Conservation (phyloP, 2,113 vertebrate species). For the Notiomystis cincta region DNA sequence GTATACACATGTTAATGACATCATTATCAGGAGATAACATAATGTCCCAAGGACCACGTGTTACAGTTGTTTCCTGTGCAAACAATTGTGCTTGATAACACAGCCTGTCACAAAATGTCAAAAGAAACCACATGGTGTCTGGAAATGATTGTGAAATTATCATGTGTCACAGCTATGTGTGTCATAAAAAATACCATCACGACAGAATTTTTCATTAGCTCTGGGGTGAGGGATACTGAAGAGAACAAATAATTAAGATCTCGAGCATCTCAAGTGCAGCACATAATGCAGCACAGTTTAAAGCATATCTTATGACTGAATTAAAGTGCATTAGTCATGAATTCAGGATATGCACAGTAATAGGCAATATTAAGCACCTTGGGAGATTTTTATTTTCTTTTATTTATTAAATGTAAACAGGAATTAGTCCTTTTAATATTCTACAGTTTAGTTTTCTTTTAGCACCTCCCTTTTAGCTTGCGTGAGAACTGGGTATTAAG, state of each 20-base stretch:
- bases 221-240: neutral
- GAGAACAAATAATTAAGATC: constrained; percentile 25
- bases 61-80: constrained; percentile 57
- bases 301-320: neutral
- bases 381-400: neutral
- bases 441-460: neutral
- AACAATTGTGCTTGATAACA: constrained; percentile 63
- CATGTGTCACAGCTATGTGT: constrained; percentile 34
- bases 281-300: neutral
- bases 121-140: constrained; percentile 56
- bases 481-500: neutral
- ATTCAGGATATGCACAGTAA: neutral
- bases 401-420: neutral
- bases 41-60: constrained; percentile 51
- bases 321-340: neutral
- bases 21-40: constrained; percentile 64
- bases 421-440: neutral
- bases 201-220: constrained; percentile 39
- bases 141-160: constrained; percentile 61
- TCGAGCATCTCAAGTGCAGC: neutral
- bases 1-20: constrained; percentile 66
- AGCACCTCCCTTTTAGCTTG: neutral
- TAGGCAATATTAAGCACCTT: neutral
- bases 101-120: constrained; percentile 55
- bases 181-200: constrained; percentile 48